Evolutionary conservation across 2,797 vertebrate genomes (phyloP), one percentile per base, ranked within the genome.

Genomic region (Anolis apletophallus): DNA sequence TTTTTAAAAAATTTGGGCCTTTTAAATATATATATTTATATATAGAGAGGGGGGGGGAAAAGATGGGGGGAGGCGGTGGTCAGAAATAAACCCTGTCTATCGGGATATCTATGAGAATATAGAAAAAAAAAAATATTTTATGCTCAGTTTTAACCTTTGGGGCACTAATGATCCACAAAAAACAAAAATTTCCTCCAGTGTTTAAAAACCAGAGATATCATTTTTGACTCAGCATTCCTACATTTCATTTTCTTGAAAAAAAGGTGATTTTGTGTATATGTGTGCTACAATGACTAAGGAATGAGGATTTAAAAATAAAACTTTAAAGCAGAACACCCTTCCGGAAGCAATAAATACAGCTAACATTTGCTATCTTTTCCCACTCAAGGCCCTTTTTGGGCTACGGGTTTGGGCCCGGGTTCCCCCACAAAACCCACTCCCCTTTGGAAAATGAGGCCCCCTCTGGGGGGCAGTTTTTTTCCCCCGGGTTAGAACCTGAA

Each of bases 151-250:
- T 61, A 85, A 23, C 90, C 91, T 84, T 69, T 84, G 34, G 91
- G 92, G 83, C 88, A 59, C 36, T 11, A 3, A 0, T 86, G 29
- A 59, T 88, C 67, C 0, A 2, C 5, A 71, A 61, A 90, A 89
- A 90, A 7, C 6, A 83, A 50, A 80, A 26, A 64, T 87, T 71
- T 86, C 17, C 55, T 89, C 57, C 61, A 50, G 40, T 61, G 9
- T 78, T 75, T 32, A 17, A 46, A 76, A 57, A 36, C 69, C 55
- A 4, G 54, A 50, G 14, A 4, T 59, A 26, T 80, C 34, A 83
- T 90, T 87, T 88, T 91, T 93, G 89, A 90, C 83, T 92, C 75
- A 74, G 81, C 88, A 85, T 69, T 92, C 77, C 74, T 68, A 40
- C 85, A 87, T 55, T 29, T 50, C 32, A 75, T 77, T 84, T 90